Base-by-base conservation (phyloP, 2,888 invertebrate species). In the Eupeodes luniger region DNA sequence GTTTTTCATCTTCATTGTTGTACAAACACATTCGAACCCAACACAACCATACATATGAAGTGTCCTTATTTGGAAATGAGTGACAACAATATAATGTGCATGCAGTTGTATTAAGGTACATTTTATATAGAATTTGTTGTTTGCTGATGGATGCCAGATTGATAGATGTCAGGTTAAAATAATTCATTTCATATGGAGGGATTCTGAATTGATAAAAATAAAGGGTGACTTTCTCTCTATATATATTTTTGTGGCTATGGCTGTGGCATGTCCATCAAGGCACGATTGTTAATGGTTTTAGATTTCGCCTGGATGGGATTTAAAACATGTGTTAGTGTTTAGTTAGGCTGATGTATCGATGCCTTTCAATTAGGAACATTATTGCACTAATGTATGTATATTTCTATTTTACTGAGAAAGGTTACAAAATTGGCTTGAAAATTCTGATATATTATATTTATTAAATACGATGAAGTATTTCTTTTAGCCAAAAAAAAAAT, bases 101-200 rank as follows among this genome's bases (percentile, higher is more conserved):
- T 40, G 6, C 40, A 75, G 62, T 57, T 81, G 77, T 78, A 81
- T 81, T 69, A 78, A 47, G 69, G 51, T 81, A 78, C 36, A 67
- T 16, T 74, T 69, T 77, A 78, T 88, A 84, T 81, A 9, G 78
- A 67, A 72, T 64, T 75, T 57, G 62, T 72, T 79, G 14, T 69
- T 59, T 70, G 51, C 34, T 84, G 85, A 85, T 85, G 62, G 74
- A 53, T 74, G 72, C 27, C 80, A 81, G 78, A 85, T 75, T 88
- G 88, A 88, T 77, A 51, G 62, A 53, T 85, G 88, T 69, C 85
- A 74, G 76, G 70, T 36, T 80, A 53, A 16, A 34, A 27, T 27
- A 66, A 72, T 70, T 16, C 10, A 62, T 44, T 19, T 59, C 34
- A 59, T 14, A 55, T 16, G 10, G 9, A 51, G 12, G 19, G 59